Evolutionary conservation across 1,140 invertebrate genomes (phyloP).

Genomic region (Propsilocerus akamusi): DNA sequence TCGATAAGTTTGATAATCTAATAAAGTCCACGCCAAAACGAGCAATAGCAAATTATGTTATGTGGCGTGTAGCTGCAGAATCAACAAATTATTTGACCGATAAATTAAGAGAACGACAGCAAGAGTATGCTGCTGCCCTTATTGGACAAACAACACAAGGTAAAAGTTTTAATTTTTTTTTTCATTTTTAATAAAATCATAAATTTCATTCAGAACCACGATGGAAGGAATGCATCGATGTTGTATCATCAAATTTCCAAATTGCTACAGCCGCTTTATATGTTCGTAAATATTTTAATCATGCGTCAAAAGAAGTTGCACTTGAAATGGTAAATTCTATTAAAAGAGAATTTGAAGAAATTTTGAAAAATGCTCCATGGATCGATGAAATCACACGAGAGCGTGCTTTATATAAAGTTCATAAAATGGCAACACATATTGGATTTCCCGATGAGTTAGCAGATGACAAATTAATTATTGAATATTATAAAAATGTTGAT

Average conservation of each 20-base stretch:
- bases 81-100: slow-evolving; percentile 34
- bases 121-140: slow-evolving; percentile 33
- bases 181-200: too few relatives aligned
- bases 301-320: slow-evolving; percentile 30
- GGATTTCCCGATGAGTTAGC: slow-evolving; percentile 38
- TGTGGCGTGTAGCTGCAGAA: slow-evolving; percentile 35
- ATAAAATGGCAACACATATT: slow-evolving; percentile 31
- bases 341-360: slow-evolving; percentile 30
- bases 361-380: slow-evolving; percentile 41
- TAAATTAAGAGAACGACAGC: slow-evolving; percentile 28
- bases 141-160: slow-evolving; percentile 30
- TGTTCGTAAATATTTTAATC: slow-evolving; percentile 33
- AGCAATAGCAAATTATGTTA: slow-evolving; percentile 41
- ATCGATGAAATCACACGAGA: slow-evolving; percentile 41
- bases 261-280: slow-evolving; percentile 36
- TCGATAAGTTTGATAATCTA: slow-evolving; percentile 32
- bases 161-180: too few relatives aligned
- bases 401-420: slow-evolving; percentile 30
- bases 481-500: slow-evolving; percentile 28
- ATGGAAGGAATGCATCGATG: slow-evolving; percentile 36
- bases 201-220: too few relatives aligned
- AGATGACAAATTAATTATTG: slow-evolving; percentile 30
- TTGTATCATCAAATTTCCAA: slow-evolving; percentile 29
- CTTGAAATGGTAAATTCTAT: slow-evolving; percentile 47
- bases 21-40: slow-evolving; percentile 32